Evolutionary conservation across 1,140 invertebrate genomes (phyloP), one percentile per base, ranked within the genome.

Genomic region (Pogonomyrmex barbatus): DNA sequence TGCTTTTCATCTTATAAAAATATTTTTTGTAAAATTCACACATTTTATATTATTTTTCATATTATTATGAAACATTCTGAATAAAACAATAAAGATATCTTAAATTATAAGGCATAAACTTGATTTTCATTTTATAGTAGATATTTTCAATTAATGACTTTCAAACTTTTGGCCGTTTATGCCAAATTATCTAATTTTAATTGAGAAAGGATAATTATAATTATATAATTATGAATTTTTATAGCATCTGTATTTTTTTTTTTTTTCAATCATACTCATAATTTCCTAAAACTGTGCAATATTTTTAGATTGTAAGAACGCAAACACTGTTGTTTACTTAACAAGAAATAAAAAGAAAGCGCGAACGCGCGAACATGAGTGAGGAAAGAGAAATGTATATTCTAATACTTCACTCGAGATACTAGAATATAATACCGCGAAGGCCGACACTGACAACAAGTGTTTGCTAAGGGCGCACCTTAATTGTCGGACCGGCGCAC

Each of bases 401-500:
- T 70, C 47, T n/a, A 70, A 30, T 12, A 52, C 14, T 24, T 30
- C 83, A 88, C 89, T 91, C 71, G 71, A 88, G 79, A 92, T 84
- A 88, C 88, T 60, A 33, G 68, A 87, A 88, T 68, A 85, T 89
- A 87, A 75, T 84, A 78, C 52, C 58, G 56, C 77, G 90, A 87
- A 87, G 88, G 85, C 85, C 87, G 88, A 77, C 83, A 88, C 85
- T 91, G 89, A 90, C 81, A 91, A 83, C 85, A 82, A 90, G 89
- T 90, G 92, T 94, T 94, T 94, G 88, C 85, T 8, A 70, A 30
- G 87, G 93, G 89, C 94, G 88, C 93, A 90, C 93, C 93, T 90
- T 93, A 92, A 93, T 93, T 93, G 92, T 93, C 88, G 79, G 91
- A 76, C 89, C 81, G 90, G 90, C 94, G 91, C 94, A 92, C 94